Evolutionary conservation across 2,797 vertebrate species (phyloP).

Genomic region (Acanthopagrus latus): DNA sequence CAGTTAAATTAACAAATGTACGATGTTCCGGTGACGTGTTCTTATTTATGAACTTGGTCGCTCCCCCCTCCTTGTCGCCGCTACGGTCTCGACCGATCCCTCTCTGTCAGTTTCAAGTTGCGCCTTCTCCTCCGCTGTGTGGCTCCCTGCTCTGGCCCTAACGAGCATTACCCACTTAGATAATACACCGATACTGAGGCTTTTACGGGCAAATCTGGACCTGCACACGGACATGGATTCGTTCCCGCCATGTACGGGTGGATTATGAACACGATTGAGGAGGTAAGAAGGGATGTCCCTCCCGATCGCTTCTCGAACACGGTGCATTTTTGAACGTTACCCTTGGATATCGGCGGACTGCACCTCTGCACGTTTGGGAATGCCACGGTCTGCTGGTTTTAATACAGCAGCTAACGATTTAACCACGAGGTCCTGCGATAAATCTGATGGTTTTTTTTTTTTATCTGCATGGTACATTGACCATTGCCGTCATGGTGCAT

Average conservation of each 20-base stretch:
- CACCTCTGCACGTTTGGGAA: constrained; percentile 70
- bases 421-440: constrained; percentile 14
- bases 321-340: constrained; percentile 51
- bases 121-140: constrained; percentile 67
- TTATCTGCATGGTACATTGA: background rate
- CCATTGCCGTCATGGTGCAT: constrained; percentile 35
- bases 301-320: constrained; percentile 24
- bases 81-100: constrained; percentile 64
- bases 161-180: background rate
- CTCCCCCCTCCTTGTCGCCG: constrained; percentile 31
- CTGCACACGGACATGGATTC: constrained; percentile 52
- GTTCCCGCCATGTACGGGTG: background rate
- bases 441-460: constrained; percentile 14
- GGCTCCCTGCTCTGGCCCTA: constrained; percentile 29
- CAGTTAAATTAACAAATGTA: accelerated
- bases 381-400: constrained; percentile 63
- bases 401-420: constrained; percentile 32
- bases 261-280: constrained; percentile 48
- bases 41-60: background rate
- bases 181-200: background rate
- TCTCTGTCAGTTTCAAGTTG: constrained; percentile 86
- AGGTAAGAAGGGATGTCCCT: constrained; percentile 62
- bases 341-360: constrained; percentile 51
- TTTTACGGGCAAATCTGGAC: constrained; percentile 15
- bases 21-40: background rate